A percentile compares a stretch with the other conserved stretches of the same genome.
Conservation (phyloP, 2,113 vertebrate genomes). For the Laterallus jamaicensis region DNA sequence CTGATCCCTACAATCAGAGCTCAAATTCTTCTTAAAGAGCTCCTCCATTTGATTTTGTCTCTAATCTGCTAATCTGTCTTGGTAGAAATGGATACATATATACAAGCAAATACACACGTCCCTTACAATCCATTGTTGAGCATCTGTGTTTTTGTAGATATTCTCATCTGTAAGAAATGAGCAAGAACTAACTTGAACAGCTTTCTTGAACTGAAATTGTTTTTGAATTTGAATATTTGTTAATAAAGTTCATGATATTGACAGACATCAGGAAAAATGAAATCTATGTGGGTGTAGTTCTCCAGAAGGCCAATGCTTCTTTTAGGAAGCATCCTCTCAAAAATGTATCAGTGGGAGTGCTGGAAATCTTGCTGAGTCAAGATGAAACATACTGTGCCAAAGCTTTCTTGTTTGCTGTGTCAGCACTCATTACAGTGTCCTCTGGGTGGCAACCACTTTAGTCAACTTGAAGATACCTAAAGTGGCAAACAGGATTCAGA, state of each 20-base stretch:
- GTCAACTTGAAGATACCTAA: background rate
- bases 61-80: background rate
- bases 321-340: background rate
- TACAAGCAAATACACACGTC: background rate
- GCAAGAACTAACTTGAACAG: constrained; percentile 52
- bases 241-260: constrained; percentile 64
- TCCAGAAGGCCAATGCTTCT: constrained; percentile 9
- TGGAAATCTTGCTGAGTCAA: constrained; percentile 43
- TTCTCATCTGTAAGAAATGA: constrained; percentile 47
- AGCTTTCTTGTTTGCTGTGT: background rate
- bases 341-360: background rate
- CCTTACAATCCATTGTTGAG: constrained; percentile 38
- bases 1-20: constrained; percentile 22
- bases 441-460: background rate
- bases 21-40: constrained; percentile 6
- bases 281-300: constrained; percentile 41
- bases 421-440: background rate
- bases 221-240: constrained; percentile 63
- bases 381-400: background rate
- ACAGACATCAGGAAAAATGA: constrained; percentile 48
- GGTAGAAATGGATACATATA: constrained; percentile 17
- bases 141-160: constrained; percentile 64
- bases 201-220: constrained; percentile 58
- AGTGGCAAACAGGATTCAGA: background rate
- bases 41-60: constrained; percentile 8